A percentile compares a stretch with the other conserved stretches of the same genome.
These are phyloP conservation scores for Apogon hyalosoma DNA, from an alignment of 2,797 vertebrate species.

Conservation along the genomic window DNA sequence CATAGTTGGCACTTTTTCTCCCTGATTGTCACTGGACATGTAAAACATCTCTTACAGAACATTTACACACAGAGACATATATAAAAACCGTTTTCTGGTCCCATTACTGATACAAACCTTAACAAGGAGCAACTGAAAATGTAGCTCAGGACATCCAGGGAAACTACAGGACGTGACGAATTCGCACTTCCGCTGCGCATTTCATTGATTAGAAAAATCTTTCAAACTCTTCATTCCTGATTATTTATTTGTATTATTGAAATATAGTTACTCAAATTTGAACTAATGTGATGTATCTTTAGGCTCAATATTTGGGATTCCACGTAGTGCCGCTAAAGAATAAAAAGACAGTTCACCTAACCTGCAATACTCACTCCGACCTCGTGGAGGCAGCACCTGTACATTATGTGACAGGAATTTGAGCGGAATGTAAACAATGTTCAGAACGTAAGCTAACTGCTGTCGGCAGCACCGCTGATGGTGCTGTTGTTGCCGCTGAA, in stretches of 20 bases:
- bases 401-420: slow-evolving; percentile 35
- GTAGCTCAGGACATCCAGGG: slow-evolving; percentile 49
- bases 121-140: slow-evolving; percentile 53
- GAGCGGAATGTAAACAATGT: slow-evolving; percentile 71
- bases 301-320: too few species aligned
- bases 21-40: accelerated
- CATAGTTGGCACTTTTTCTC: background rate
- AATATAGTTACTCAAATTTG: too few species aligned
- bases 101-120: slow-evolving; percentile 72
- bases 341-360: background rate
- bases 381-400: slow-evolving; percentile 37
- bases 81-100: background rate
- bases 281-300: too few species aligned
- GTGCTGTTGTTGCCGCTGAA: background rate
- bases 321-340: too few species aligned
- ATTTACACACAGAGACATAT: accelerated
- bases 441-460: background rate
- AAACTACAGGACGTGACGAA: slow-evolving; percentile 62
- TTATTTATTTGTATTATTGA: too few species aligned
- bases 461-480: background rate
- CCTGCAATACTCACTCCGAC: slow-evolving; percentile 16
- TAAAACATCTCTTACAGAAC: accelerated
- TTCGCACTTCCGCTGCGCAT: slow-evolving; percentile 18
- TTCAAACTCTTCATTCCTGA: too few species aligned
- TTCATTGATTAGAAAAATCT: too few species aligned